These are phyloP conservation scores for Diarsia mendica DNA, from an alignment of 2,888 invertebrate species.

Conservation along the genomic window DNA sequence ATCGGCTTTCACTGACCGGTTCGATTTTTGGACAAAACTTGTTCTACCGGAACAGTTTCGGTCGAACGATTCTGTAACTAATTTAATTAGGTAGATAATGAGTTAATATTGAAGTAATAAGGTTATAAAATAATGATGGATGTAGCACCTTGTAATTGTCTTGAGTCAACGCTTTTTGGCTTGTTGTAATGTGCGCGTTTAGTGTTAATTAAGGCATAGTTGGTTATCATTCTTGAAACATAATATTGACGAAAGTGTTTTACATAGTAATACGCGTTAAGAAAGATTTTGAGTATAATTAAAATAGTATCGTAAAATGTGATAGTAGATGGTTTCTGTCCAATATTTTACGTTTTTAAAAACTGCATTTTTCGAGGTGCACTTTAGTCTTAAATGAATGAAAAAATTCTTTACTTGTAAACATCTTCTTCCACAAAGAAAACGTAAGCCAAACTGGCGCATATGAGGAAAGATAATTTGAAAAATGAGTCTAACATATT, in stretches of 20 bases:
- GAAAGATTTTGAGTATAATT: background rate
- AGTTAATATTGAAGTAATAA: slow-evolving; percentile 31
- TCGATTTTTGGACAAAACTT: slow-evolving; percentile 47
- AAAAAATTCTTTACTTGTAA: background rate
- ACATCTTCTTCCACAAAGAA: slow-evolving; percentile 22
- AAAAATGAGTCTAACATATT: background rate
- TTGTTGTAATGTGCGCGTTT: slow-evolving; percentile 28
- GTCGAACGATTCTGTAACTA: slow-evolving; percentile 37
- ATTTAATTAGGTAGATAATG: slow-evolving; percentile 44
- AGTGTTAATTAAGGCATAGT: slow-evolving; percentile 26
- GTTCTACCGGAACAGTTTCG: slow-evolving; percentile 35
- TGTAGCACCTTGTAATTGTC: slow-evolving; percentile 30
- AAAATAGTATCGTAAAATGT: background rate
- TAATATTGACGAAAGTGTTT: slow-evolving; percentile 9
- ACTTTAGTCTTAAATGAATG: too few relatives aligned
- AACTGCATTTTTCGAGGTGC: too few relatives aligned
- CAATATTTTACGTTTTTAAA: background rate
- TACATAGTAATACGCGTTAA: background rate
- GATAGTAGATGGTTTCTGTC: background rate
- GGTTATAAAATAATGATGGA: slow-evolving; percentile 33
- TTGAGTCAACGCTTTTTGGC: slow-evolving; percentile 32
- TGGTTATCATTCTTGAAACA: slow-evolving; percentile 18
- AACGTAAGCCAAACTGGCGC: background rate
- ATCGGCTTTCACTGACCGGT: slow-evolving; percentile 73
- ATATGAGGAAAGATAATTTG: too few relatives aligned